phyloP scores from a whole-genome alignment of 2,888 invertebrate species.

The Coleophora deauratella region DNA sequence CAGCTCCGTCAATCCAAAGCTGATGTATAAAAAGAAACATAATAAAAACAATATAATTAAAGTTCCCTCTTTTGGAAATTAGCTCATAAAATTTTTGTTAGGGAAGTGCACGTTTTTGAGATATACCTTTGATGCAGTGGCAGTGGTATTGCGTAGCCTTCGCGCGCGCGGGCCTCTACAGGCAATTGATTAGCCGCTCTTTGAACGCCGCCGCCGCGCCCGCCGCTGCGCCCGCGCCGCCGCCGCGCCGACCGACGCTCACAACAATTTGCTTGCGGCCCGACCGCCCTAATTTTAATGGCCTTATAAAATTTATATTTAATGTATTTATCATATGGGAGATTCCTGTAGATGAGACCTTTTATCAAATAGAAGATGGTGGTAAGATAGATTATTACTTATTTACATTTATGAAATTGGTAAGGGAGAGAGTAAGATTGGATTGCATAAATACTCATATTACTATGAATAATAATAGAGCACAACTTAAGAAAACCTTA shows the following conservation, averaged over 20 bases:
- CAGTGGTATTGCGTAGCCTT: conserved; percentile 12
- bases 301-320: conserved; percentile 73
- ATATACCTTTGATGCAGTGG: too few species aligned
- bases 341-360: conserved; percentile 33
- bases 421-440: too few species aligned
- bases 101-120: too few species aligned
- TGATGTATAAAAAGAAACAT: too few species aligned
- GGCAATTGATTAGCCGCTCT: conserved; percentile 68
- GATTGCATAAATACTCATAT: too few species aligned
- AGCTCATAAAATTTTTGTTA: too few species aligned
- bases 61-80: too few species aligned
- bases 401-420: too few species aligned
- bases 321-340: conserved; percentile 66
- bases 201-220: conserved; percentile 34
- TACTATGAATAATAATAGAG: too few species aligned
- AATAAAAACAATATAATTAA: too few species aligned
- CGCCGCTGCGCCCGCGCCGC: conserved; percentile 41
- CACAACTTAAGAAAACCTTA: too few species aligned
- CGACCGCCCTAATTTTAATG: conserved; percentile 73
- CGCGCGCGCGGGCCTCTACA: conserved; percentile 30
- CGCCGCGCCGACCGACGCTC: conserved; percentile 50
- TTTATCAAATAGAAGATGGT: background rate
- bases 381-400: conserved; percentile 48
- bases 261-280: conserved; percentile 70
- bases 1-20: too few species aligned